Conservation (phyloP, 2,797 vertebrate species). For the Eulemur albifrons region DNA sequence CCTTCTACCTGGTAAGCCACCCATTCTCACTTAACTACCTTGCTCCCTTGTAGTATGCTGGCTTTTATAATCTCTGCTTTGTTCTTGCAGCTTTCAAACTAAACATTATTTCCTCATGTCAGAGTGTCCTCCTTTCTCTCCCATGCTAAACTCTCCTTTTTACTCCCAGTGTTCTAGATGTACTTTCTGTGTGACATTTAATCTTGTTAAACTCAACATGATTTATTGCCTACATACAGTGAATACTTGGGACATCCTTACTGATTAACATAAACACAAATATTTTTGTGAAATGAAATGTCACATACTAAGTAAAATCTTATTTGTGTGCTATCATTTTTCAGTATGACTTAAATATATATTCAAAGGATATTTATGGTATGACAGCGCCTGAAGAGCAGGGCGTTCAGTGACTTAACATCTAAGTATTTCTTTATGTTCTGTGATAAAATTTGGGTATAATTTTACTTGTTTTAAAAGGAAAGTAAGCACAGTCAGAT, state of each 20-base stretch:
- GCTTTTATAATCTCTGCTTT: constrained; percentile 15
- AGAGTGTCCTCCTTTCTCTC: not conserved
- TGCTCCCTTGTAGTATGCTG: not conserved
- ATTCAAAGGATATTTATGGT: not conserved
- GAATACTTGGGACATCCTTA: not conserved
- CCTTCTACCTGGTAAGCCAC: not conserved
- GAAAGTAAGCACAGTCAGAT: constrained; percentile 19
- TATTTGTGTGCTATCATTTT: not conserved
- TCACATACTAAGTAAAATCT: not conserved
- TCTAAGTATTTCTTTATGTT: constrained; percentile 14
- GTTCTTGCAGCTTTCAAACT: constrained; percentile 27
- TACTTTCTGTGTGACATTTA: not conserved
- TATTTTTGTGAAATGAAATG: constrained; percentile 30
- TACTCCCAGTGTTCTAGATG: not conserved
- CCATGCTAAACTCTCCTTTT: not conserved
- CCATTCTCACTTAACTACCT: not conserved
- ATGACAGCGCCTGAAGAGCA: not conserved
- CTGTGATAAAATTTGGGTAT: constrained; percentile 3
- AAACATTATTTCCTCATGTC: not conserved
- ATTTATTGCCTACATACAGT: not conserved
- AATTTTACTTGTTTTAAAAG: constrained; percentile 51
- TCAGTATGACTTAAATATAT: not conserved
- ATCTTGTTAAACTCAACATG: constrained; percentile 21
- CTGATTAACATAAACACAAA: not conserved
- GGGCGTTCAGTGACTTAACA: not conserved